These are phyloP conservation scores for Agelas oroides DNA, from an alignment of 37 sponge, comb jelly and placozoan genomes.

Conservation along the genomic window DNA sequence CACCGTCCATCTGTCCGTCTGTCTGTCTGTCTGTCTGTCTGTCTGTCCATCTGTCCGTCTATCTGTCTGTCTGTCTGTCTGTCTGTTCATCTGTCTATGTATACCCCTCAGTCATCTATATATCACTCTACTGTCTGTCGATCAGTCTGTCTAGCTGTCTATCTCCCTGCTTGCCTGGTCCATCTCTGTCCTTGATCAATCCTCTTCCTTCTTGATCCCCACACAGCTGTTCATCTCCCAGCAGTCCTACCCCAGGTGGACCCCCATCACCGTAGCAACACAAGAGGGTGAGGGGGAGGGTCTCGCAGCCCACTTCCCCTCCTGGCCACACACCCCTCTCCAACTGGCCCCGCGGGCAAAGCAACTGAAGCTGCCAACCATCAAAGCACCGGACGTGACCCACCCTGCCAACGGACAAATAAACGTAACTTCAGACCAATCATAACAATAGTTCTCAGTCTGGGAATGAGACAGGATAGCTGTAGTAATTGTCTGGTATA, in stretches of 20 bases:
- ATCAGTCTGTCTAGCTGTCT: no score
- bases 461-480: no score
- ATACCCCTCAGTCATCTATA: background rate
- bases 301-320: slow-evolving; percentile 40
- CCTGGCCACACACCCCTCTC: slow-evolving; percentile 55
- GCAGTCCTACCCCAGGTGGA: slow-evolving; percentile 49
- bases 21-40: no score
- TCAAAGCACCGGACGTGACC: background rate
- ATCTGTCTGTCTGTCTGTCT: no score
- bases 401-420: slow-evolving; percentile 45
- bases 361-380: slow-evolving; percentile 23
- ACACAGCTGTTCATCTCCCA: slow-evolving; percentile 25
- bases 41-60: no score
- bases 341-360: slow-evolving; percentile 16
- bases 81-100: no score
- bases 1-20: background rate
- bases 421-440: slow-evolving; percentile 19
- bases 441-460: no score
- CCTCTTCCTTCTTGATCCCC: background rate
- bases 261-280: slow-evolving; percentile 58
- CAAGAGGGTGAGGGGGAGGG: slow-evolving; percentile 51
- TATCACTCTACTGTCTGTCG: no score
- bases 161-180: no score
- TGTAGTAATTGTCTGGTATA: no score
- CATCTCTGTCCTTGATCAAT: no score